Conservation (phyloP, 2,797 vertebrate genomes). For the Sebastiscus albofasciatus region DNA sequence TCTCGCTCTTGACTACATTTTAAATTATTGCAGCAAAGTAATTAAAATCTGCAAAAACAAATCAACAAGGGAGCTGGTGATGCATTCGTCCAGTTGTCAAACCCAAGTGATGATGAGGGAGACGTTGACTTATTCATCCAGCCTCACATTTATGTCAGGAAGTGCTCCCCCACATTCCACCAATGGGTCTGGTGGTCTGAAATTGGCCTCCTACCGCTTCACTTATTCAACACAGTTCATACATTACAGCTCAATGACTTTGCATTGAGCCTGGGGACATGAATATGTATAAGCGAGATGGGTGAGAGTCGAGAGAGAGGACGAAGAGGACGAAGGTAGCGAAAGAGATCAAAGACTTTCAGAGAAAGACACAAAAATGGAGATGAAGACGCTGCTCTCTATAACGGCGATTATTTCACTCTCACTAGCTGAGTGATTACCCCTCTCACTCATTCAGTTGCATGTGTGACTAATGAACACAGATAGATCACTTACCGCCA, state of each 20-base stretch:
- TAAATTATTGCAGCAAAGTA: conserved; percentile 48
- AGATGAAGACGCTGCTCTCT: not conserved
- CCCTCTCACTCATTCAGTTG: conserved; percentile 5
- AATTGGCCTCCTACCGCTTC: conserved; percentile 52
- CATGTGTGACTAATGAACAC: conserved; percentile 38
- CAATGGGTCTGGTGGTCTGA: conserved; percentile 47
- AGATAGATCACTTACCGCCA: conserved; percentile 1
- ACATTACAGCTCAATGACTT: conserved; percentile 73
- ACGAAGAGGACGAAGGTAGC: not conserved
- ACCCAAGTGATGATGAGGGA: not conserved
- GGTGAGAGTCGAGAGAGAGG: conserved; percentile 20
- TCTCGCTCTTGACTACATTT: conserved; percentile 28
- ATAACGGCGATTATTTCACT: not conserved
- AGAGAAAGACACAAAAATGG: not conserved
- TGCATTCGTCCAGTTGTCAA: conserved; percentile 40
- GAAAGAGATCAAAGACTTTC: not conserved
- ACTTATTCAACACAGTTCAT: conserved; percentile 70
- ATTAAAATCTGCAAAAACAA: conserved; percentile 34
- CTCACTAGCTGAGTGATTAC: conserved; percentile 15
- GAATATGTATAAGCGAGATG: conserved; percentile 55
- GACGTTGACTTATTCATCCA: conserved; percentile 68
- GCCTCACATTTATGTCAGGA: conserved; percentile 50
- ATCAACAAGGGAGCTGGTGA: conserved; percentile 31
- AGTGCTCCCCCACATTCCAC: conserved; percentile 41
- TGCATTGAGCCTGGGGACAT: conserved; percentile 60